Evolutionary conservation across 2,888 invertebrate genomes (phyloP), one percentile per base, ranked within the genome.

Genomic region (Smittia sp.): DNA sequence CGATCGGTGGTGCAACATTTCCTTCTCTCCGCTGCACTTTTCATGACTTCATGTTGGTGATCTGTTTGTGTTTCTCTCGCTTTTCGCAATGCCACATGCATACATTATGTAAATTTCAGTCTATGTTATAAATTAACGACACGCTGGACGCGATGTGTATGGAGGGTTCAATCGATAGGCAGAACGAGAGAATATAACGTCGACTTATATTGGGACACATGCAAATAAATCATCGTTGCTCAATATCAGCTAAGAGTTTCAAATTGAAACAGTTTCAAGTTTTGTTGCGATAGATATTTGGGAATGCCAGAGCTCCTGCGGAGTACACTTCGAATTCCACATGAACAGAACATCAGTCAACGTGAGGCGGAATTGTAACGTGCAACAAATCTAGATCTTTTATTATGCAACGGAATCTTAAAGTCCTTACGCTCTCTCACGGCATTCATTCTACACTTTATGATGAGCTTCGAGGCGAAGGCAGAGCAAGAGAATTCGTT

Each of bases 201-300:
- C 18, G 69, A 54, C 69, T 52, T 54, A 69, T 62, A 62, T 72
- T 72, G 62, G 25, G 72, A 72, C 72, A 72, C 25, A 72, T 72
- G 72, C 72, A 72, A 72, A 72, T 72, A 72, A 72, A 72, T 72
- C 72, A 72, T 72, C 72, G 72, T 72, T 72, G 25, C 72, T 72
- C 38, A 72, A 72, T 72, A 72, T 38, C 27, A 13, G 69, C 24
- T 58, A 15, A n/a, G n/a, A 46, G n/a, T n/a, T 46, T 11, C n/a
- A n/a, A n/a, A n/a, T 46, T 46, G 46, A n/a, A 11, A 38, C 38
- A 38, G 11, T 9, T 38, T 38, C 7, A 38, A 38, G 11, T 38
- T 38, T 38, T 38, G n/a, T n/a, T n/a, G 32, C 2, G 46, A 46
- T 11, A 46, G 46, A 46, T 46, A n/a, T 2, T 2, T 46, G 46